phyloP scores from a whole-genome alignment of 1,140 invertebrate species.

The Myzus persicae region DNA sequence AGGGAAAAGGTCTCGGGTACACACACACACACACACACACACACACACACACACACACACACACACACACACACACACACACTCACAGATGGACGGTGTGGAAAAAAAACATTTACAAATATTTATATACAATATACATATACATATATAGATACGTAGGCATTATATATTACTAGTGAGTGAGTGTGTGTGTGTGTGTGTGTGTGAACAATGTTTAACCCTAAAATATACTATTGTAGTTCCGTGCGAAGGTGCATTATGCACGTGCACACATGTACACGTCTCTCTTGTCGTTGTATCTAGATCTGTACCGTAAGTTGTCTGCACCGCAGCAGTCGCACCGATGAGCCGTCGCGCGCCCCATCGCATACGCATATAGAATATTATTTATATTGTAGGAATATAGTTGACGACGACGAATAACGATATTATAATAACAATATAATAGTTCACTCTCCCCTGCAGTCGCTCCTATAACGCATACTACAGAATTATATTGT shows the following conservation, averaged over 20 bases:
- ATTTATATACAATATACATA: background rate
- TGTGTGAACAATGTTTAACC: background rate
- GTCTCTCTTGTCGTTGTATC: background rate
- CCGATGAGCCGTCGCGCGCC: background rate
- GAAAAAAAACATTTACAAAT: conserved; percentile 15
- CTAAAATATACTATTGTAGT: conserved; percentile 34
- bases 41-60: background rate
- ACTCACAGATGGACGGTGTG: background rate
- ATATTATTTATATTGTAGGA: background rate
- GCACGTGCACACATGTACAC: background rate
- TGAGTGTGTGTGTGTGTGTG: too few species aligned
- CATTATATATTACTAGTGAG: background rate
- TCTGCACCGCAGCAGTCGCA: background rate
- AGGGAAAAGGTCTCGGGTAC: background rate
- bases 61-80: background rate
- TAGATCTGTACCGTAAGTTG: background rate
- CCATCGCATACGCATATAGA: background rate
- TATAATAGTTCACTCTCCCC: background rate
- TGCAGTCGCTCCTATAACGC: background rate
- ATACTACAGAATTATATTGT: background rate
- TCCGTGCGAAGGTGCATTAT: background rate
- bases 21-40: background rate
- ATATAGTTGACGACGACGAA: background rate
- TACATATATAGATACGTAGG: background rate
- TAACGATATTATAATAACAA: conserved; percentile 25